Conservation (phyloP, 2,888 invertebrate genomes). For the Spisula solida region DNA sequence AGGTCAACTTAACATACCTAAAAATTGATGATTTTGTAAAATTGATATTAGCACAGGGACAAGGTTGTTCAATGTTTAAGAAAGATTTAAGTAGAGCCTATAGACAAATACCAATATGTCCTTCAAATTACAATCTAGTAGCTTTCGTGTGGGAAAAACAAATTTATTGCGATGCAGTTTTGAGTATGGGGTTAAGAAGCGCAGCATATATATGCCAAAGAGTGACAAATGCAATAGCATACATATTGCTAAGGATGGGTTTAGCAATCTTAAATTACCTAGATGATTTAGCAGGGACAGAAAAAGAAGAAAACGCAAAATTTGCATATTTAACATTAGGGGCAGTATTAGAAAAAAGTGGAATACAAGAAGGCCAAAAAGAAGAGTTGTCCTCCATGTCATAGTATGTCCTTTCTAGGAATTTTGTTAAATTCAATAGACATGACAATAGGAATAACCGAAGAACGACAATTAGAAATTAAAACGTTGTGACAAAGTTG, state of each 20-base stretch:
- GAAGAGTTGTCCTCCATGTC: constrained; percentile 21
- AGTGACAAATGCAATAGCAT: too few species aligned
- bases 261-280: too few species aligned
- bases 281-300: too few species aligned
- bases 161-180: constrained; percentile 27
- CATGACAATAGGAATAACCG: constrained; percentile 37
- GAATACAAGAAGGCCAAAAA: too few species aligned
- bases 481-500: not conserved
- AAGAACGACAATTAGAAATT: not conserved
- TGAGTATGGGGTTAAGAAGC: constrained; percentile 29
- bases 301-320: too few species aligned
- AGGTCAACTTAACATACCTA: not conserved
- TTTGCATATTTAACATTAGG: too few species aligned
- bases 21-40: constrained; percentile 40
- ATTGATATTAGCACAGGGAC: constrained; percentile 15
- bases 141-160: constrained; percentile 25
- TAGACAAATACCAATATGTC: constrained; percentile 37
- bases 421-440: constrained; percentile 4
- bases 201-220: too few species aligned
- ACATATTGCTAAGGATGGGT: too few species aligned
- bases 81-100: not conserved
- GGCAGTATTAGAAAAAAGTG: too few species aligned
- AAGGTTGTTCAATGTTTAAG: constrained; percentile 1
- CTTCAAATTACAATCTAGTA: constrained; percentile 42
- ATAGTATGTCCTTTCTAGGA: constrained; percentile 14